Evolutionary conservation across 2,797 vertebrate species (phyloP), one percentile per base, ranked within the genome.

Genomic region (Enteromius argenteus): DNA sequence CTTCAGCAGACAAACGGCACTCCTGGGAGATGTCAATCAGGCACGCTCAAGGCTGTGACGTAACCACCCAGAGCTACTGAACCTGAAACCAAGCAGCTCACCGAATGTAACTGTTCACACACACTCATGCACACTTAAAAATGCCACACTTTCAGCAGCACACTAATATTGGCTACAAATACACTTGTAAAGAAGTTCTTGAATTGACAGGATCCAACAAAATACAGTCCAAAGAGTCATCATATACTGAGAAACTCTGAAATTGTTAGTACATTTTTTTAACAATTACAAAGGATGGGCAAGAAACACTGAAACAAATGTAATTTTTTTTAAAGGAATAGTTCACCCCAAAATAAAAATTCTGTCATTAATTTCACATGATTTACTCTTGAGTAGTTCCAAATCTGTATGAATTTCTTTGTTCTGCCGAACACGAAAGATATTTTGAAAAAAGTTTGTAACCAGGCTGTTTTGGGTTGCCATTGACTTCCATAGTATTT

Each of bases 11-110:
- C 87, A 85, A 92, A 91, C 89, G 30, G 91, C 88, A 85, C 86
- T 82, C 85, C 88, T 85, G 87, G 90, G 93, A 94, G 84, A 88
- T 90, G 91, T 92, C 92, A 87, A 86, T 86, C 84, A 74, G 46
- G 39, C 35, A 67, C 4, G 73, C 73, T 77, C 21, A 51, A 81
- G 78, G 64, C 46, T 39, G 62, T 83, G 83, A 90, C 80, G 64
- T 68, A 74, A 56, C 44, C 3, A 69, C 23, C 60, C 58, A 17
- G 42, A 77, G 30, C 42, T 21, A 83, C 39, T 62, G 32, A 83
- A 79, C 75, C 80, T 76, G 68, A 78, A 84, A 77, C 19, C 87
- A 74, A 23, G 75, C 44, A 35, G 23, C 76, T 86, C 77, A 84
- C 62, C 7, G 7, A 66, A 35, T 32, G 83, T 32, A 86, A 74